Evolutionary conservation across 2,888 invertebrate species (phyloP).

Genomic region (Sminthurides aquaticus): DNA sequence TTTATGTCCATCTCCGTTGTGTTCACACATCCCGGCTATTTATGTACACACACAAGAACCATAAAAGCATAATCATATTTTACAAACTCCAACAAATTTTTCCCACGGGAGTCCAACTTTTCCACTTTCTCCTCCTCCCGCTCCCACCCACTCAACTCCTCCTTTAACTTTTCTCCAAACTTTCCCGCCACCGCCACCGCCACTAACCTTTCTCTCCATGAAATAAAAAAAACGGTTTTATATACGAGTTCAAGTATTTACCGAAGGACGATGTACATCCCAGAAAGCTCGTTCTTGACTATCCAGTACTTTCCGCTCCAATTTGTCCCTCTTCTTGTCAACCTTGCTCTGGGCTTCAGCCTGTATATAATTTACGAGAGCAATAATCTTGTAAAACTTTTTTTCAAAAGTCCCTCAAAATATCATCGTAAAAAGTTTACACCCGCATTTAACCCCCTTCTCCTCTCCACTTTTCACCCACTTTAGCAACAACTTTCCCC

Average conservation of each 20-base stretch:
- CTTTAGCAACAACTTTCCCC: no score
- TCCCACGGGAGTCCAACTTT: no score
- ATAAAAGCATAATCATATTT: neutral
- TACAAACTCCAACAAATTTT: neutral
- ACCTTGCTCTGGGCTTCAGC: slow-evolving; percentile 89
- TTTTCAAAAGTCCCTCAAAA: neutral
- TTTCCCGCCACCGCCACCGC: no score
- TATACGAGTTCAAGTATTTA: slow-evolving; percentile 48
- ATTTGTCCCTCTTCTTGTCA: slow-evolving; percentile 95
- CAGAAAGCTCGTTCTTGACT: slow-evolving; percentile 99
- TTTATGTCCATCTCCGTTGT: slow-evolving; percentile 97
- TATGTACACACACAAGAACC: slow-evolving; percentile 42
- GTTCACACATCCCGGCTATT: slow-evolving; percentile 94
- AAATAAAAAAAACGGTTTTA: neutral
- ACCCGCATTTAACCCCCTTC: no score
- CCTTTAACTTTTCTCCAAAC: no score
- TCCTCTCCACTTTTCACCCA: neutral
- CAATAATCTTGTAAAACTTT: no score
- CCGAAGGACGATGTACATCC: slow-evolving; percentile 99
- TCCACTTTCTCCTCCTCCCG: no score
- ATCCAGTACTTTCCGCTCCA: slow-evolving; percentile 95
- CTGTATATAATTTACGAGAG: slow-evolving; percentile 20
- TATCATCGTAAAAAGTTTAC: neutral
- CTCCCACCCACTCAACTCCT: no score
- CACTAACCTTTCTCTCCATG: neutral